Percentiles rank a stretch among this genome's conserved stretches.
Conservation (phyloP, 1,140 invertebrate genomes). For the Brachionus calyciflorus region DNA sequence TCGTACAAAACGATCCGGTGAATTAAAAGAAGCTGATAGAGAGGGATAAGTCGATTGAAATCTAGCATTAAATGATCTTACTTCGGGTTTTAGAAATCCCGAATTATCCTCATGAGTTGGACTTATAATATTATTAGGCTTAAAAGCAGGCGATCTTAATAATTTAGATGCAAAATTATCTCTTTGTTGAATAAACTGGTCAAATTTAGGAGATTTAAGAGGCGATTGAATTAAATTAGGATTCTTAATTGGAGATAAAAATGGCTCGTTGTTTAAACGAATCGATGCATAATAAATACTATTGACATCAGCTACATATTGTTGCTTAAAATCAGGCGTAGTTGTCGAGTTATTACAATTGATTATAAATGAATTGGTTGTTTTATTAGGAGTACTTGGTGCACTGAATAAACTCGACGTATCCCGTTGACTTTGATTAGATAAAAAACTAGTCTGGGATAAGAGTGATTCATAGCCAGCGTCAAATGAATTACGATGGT, state of each 20-base stretch:
- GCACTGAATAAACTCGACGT: slow-evolving; percentile 10
- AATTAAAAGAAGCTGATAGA: not conserved
- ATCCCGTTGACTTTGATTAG: not conserved
- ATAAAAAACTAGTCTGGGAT: slow-evolving; percentile 1
- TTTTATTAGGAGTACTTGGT: not conserved
- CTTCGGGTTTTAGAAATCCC: not conserved
- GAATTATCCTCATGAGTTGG: not conserved
- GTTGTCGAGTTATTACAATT: slow-evolving; percentile 3
- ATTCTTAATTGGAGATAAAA: not conserved
- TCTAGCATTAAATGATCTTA: slow-evolving; percentile 9
- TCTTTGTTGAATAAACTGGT: slow-evolving; percentile 5
- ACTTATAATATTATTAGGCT: not conserved
- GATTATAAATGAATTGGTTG: not conserved
- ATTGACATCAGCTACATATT: slow-evolving; percentile 34
- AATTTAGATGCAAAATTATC: not conserved
- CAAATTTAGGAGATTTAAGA: not conserved
- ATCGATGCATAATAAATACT: slow-evolving; percentile 34
- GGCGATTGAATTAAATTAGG: not conserved
- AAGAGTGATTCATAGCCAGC: slow-evolving; percentile 34
- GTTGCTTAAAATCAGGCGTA: not conserved
- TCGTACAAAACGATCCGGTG: not conserved
- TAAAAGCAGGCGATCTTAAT: slow-evolving; percentile 20
- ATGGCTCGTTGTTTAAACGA: not conserved
- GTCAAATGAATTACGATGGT: slow-evolving; percentile 17
- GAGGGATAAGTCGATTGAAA: slow-evolving; percentile 25